phyloP scores from a whole-genome alignment of 1,140 invertebrate genomes.

The Drosophila busckii region DNA sequence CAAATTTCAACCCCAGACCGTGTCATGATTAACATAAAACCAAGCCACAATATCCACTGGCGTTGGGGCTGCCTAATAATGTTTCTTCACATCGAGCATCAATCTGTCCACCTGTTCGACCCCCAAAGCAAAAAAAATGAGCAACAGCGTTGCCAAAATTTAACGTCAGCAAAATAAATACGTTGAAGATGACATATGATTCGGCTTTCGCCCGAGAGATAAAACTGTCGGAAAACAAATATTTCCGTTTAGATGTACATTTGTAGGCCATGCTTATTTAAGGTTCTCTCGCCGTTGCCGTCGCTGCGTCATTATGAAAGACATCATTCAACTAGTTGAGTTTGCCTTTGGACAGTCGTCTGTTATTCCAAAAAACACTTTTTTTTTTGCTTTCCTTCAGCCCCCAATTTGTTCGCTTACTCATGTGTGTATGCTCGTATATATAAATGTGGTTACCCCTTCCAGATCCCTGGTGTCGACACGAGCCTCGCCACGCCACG shows the following conservation, averaged over 20 bases:
- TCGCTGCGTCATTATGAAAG: conserved; percentile 68
- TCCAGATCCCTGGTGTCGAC: not conserved
- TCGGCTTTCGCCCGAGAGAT: conserved; percentile 56
- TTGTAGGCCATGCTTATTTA: conserved; percentile 51
- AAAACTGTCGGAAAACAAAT: conserved; percentile 71
- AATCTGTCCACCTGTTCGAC: conserved; percentile 45
- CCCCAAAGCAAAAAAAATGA: no score
- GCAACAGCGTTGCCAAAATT: no score
- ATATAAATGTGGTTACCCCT: conserved; percentile 7
- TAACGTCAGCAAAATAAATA: conserved; percentile 62
- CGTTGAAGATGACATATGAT: conserved; percentile 76
- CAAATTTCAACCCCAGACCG: conserved; percentile 43
- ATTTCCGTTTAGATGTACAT: conserved; percentile 53
- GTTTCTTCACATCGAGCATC: conserved; percentile 25
- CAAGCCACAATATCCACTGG: conserved; percentile 54
- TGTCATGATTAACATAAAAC: conserved; percentile 65
- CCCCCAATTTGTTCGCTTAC: conserved; percentile 56
- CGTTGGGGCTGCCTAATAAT: conserved; percentile 55
- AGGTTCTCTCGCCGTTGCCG: conserved; percentile 65
- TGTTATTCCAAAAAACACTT: conserved; percentile 41
- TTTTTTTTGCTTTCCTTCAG: no score
- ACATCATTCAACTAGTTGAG: conserved; percentile 74
- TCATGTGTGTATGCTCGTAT: conserved; percentile 18
- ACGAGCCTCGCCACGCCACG: conserved; percentile 27
- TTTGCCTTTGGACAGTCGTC: conserved; percentile 6